Evolutionary conservation across 2,888 invertebrate species (phyloP), one percentile per base, ranked within the genome.

Genomic region (Pocota personata): DNA sequence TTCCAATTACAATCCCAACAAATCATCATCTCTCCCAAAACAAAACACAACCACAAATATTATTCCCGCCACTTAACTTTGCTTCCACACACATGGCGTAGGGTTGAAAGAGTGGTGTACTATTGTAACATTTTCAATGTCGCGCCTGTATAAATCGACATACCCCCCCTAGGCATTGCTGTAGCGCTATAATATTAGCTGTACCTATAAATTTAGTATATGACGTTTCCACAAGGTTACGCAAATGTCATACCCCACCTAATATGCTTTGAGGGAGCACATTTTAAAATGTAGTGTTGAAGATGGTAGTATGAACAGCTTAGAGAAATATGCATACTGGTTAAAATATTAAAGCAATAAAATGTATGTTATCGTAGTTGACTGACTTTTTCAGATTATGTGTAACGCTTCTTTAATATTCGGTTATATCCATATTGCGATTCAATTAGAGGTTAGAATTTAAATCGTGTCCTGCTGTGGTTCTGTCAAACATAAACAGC

Each of bases 171-270:
- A 27, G 67, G 16, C 37, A 52, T 46, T 32, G 27, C 32, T 8
- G 21, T 24, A 21, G 60, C 27, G 40, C 37, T n/a, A 50, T 35
- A 19, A 12, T 66, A 7, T 35, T 35, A 24, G 32, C 1, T 14
- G 8, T 48, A 21, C 40, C 10, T 35, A 8, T 48, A 10, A 12
- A 8, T 21, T 4, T 16, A 27, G 21, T 46, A 10, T 30, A 35
- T 48, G 46, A 46, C 71, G 46, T 58, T 48, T 60, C 21, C 35
- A 16, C 58, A 72, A 58, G 71, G 71, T 72, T 48, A 58, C 35
- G 35, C 24, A 72, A 72, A 72, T 72, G 71, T 58, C 71, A 72
- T 72, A 35, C 58, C 48, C 21, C 7, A 46, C 10, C 12, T 21
- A 43, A 43, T 43, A 40, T 57, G 14, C 1, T 16, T 12, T 16